Percentiles rank a stretch among this genome's conserved stretches.
Evolutionary conservation across 2,888 invertebrate genomes (phyloP).

Genomic region (Drosophila niveifrons): DNA sequence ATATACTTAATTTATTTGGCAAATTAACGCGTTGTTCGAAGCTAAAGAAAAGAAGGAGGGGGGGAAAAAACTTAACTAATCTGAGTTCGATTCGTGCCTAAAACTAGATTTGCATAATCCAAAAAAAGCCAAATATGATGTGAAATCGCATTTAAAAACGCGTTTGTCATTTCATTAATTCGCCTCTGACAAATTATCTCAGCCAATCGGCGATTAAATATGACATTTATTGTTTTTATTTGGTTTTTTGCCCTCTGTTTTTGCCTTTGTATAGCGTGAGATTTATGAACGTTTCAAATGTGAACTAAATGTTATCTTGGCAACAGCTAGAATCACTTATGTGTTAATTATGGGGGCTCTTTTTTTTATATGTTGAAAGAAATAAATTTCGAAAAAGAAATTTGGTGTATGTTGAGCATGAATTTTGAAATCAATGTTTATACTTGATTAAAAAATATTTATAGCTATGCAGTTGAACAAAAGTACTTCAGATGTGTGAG

Average conservation of each 20-base stretch:
- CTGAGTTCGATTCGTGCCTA: conserved; percentile 13
- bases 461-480: too few species aligned
- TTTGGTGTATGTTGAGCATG: too few species aligned
- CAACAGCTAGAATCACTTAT: conserved; percentile 1
- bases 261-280: neutral
- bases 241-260: too few species aligned
- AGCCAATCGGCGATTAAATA: conserved; percentile 15
- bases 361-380: neutral
- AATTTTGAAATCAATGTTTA: too few species aligned
- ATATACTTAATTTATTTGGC: conserved; percentile 37
- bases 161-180: conserved; percentile 49
- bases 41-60: too few species aligned
- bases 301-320: neutral
- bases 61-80: too few species aligned
- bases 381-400: neutral
- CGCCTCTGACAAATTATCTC: conserved; percentile 37
- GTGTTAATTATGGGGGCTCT: neutral
- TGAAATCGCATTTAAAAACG: conserved; percentile 41
- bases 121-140: conserved; percentile 14
- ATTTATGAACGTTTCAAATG: conserved; percentile 10
- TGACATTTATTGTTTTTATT: conserved; percentile 18
- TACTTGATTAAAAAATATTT: too few species aligned
- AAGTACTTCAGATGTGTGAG: neutral
- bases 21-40: conserved; percentile 30
- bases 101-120: conserved; percentile 43